Conservation (phyloP, 2,797 vertebrate species). For the Corythornis leucogaster region DNA sequence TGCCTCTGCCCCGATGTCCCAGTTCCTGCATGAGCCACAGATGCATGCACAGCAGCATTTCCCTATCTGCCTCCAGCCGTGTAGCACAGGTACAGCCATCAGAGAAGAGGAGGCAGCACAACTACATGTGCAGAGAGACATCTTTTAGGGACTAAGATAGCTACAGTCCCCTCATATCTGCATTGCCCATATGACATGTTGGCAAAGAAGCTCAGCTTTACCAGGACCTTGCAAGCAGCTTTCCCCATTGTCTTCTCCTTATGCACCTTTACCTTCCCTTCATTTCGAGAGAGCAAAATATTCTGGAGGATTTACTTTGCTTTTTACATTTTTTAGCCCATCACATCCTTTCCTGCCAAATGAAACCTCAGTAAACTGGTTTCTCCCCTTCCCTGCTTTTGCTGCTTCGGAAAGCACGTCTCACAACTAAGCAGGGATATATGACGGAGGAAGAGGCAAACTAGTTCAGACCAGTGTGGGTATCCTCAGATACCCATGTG, state of each 20-base stretch:
- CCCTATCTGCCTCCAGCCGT: not conserved
- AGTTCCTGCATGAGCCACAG: not conserved
- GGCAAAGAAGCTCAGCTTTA: not conserved
- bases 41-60: not conserved
- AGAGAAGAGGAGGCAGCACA: not conserved
- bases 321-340: not conserved
- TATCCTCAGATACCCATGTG: not conserved
- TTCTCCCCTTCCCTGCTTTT: not conserved
- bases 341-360: not conserved
- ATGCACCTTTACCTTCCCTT: not conserved
- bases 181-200: fast-evolving
- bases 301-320: not conserved
- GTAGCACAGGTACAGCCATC: fast-evolving
- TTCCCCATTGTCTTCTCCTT: not conserved
- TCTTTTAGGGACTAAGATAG: not conserved
- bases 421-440: not conserved
- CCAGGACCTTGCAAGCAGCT: not conserved
- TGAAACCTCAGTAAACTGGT: not conserved
- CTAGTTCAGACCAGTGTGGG: not conserved
- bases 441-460: not conserved
- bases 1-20: not conserved
- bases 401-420: not conserved
- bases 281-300: not conserved
- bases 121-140: not conserved
- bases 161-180: fast-evolving